Percentiles rank a stretch among this genome's conserved stretches.
Conservation (phyloP, 30 jellyfish, hydroid and myxozoan genomes). For the Turritopsis rubra region DNA sequence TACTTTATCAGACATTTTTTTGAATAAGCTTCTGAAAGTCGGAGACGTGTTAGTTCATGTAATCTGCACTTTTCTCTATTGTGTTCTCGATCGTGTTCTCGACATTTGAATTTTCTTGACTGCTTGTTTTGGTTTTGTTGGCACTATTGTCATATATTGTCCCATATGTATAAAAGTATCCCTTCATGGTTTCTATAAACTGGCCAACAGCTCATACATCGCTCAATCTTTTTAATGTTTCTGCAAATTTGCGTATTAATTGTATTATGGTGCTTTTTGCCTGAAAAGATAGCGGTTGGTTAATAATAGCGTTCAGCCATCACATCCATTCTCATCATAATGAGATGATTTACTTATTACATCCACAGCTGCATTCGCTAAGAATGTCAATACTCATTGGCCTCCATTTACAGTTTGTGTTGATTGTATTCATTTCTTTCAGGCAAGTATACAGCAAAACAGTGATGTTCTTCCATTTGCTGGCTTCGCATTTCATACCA, state of each 20-base stretch:
- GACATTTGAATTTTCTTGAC: no score
- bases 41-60: background rate
- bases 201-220: background rate
- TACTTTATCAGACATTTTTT: background rate
- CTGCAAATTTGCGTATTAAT: background rate
- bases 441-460: constrained; percentile 73
- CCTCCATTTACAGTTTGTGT: constrained; percentile 60
- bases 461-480: constrained; percentile 36
- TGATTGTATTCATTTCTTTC: constrained; percentile 23
- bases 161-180: background rate
- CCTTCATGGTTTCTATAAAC: background rate
- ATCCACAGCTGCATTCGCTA: constrained; percentile 66
- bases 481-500: constrained; percentile 86
- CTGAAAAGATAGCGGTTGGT: background rate
- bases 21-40: background rate
- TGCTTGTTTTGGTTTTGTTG: background rate
- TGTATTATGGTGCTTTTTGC: no score
- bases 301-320: background rate
- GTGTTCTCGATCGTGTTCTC: background rate
- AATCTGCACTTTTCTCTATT: background rate
- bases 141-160: no score
- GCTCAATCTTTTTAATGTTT: background rate
- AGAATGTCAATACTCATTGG: constrained; percentile 40
- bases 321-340: background rate
- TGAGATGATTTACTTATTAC: constrained; percentile 28